phyloP scores from a whole-genome alignment of 1,140 invertebrate genomes.

The Pseudobourletiella spinata region DNA sequence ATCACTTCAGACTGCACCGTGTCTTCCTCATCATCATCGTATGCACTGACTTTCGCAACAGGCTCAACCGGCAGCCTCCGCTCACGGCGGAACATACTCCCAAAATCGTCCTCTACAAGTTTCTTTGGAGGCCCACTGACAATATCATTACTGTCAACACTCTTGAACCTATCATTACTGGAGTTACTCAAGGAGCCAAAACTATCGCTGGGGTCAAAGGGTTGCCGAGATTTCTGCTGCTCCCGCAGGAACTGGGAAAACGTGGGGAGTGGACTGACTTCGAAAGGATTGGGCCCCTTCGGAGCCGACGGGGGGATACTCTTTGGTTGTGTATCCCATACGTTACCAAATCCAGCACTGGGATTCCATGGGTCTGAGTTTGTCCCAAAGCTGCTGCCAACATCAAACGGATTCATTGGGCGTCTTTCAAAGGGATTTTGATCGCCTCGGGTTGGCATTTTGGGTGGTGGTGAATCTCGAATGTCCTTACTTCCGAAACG shows the following conservation, averaged over 20 bases:
- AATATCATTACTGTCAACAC: too few species aligned
- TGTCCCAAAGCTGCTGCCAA: background rate
- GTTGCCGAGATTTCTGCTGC: background rate
- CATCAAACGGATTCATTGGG: background rate
- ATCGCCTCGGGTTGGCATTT: too few species aligned
- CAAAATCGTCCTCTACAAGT: background rate
- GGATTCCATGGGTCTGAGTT: background rate
- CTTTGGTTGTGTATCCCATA: background rate
- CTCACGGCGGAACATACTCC: background rate
- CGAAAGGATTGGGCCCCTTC: conserved; percentile 1
- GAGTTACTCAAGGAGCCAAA: background rate
- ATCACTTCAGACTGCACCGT: background rate
- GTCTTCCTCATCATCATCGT: background rate
- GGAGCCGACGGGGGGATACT: background rate
- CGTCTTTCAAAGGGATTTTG: background rate
- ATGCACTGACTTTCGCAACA: background rate
- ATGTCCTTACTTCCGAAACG: background rate
- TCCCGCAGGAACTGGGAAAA: background rate
- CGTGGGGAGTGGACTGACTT: background rate
- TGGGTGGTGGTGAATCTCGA: background rate
- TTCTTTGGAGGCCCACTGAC: background rate
- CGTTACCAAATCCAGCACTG: background rate
- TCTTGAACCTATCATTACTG: conserved; percentile 1
- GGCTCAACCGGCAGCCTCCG: background rate
- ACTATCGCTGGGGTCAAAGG: background rate